These are phyloP conservation scores for Myxocyprinus asiaticus DNA, from an alignment of 2,113 vertebrate genomes.

Conservation along the genomic window DNA sequence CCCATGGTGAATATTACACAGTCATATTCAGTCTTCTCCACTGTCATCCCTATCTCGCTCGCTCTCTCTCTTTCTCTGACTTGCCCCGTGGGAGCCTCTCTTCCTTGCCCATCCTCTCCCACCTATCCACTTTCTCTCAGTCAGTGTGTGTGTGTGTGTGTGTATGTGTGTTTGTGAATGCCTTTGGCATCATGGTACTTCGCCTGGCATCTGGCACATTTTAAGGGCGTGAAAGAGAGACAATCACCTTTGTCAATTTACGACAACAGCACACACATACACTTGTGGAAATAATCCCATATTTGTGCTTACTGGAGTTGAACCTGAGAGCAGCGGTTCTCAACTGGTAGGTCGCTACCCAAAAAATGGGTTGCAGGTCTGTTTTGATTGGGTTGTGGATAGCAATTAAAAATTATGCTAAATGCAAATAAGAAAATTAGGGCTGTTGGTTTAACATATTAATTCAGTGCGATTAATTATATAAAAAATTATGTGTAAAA, in stretches of 20 bases:
- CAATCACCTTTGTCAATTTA: conserved; percentile 56
- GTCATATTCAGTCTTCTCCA: conserved; percentile 72
- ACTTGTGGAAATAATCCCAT: too few species aligned
- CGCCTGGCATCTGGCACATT: conserved; percentile 66
- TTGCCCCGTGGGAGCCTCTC: conserved; percentile 41
- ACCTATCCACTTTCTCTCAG: conserved; percentile 57
- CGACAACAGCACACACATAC: too few species aligned
- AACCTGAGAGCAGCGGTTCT: too few species aligned
- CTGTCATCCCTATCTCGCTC: conserved; percentile 29
- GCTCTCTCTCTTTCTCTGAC: conserved; percentile 53
- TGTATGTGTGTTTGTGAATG: conserved; percentile 24
- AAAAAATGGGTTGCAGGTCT: too few species aligned
- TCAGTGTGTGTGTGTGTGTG: conserved; percentile 20
- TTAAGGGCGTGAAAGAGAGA: conserved; percentile 56
- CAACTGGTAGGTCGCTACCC: too few species aligned
- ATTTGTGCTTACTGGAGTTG: too few species aligned
- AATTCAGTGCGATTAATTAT: too few species aligned
- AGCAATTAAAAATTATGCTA: too few species aligned
- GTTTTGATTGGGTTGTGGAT: too few species aligned
- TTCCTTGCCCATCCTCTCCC: conserved; percentile 45
- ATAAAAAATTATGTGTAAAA: too few species aligned
- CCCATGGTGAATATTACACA: conserved; percentile 76
- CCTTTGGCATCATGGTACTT: conserved; percentile 58
- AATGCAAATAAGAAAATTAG: too few species aligned
- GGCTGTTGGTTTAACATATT: too few species aligned